Evolutionary conservation across 2,888 invertebrate genomes (phyloP), one percentile per base, ranked within the genome.

Genomic region (Thecocarcelia acutangulata): DNA sequence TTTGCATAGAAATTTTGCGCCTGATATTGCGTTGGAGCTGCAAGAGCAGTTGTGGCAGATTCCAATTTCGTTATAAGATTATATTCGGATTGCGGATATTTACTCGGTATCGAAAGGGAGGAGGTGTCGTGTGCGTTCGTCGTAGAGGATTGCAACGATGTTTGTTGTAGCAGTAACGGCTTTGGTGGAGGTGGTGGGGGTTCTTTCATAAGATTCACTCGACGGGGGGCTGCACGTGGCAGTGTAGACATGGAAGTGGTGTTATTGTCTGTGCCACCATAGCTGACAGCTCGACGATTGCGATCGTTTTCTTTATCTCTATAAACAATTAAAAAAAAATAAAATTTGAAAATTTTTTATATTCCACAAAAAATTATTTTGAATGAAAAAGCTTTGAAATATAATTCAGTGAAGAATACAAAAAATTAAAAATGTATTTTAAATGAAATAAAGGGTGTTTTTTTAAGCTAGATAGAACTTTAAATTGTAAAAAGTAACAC

Each of bases 261-360:
- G 33, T 33, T 8, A 33, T 87, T 85, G 9, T 87, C 85, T 40
- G 85, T 85, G 48, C 89, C 90, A 28, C 88, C 87, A 85, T 90
- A 90, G 80, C 90, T 90, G 61, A 89, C 88, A 69, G 91, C 90
- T 21, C 90, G 89, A 54, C 90, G 90, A 83, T 87, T 87, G 79
- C 90, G 89, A 86, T 90, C 90, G 83, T 88, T 89, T 86, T 89
- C 89, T 83, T 89, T 90, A 79, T 90, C 90, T 85, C 90, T 90
- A 86, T 1, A 90, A 90, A 28, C 33, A 77, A 66, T 52, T 50
- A 58, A 46, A 33, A 11, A 17, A 6, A 40, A 46, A 9, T 1
- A 40, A 15, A 50, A 50, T 42, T 42, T n/a, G n/a, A n/a, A n/a
- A n/a, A n/a, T 8, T 52, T 46, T 33, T 24, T 52, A n/a, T 4